Evolutionary conservation across 1,140 invertebrate species (phyloP).

Genomic region (Pogonomyrmex barbatus): DNA sequence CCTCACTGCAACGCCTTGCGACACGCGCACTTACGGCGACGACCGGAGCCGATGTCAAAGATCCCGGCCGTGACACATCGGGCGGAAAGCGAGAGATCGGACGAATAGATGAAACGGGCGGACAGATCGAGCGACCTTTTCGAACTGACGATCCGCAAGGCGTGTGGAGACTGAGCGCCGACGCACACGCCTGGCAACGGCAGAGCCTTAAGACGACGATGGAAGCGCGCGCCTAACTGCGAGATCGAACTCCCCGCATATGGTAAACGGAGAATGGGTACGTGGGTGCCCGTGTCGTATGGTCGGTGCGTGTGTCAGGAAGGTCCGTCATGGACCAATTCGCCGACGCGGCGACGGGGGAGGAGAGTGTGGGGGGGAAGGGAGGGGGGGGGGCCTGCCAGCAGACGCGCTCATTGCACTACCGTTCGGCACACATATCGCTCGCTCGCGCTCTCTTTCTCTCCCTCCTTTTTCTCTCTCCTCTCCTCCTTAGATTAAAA

Average conservation of each 20-base stretch:
- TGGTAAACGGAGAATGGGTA: constrained; percentile 80
- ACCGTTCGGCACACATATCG: not conserved
- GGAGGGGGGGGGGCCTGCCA: not conserved
- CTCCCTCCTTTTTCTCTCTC: not conserved
- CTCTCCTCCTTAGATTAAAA: not conserved
- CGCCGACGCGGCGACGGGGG: not conserved
- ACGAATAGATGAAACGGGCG: constrained; percentile 33
- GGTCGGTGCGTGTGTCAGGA: constrained; percentile 61
- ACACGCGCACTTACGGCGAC: not conserved
- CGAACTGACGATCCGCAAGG: constrained; percentile 76
- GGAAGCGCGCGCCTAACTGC: constrained; percentile 63
- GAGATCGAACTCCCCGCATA: constrained; percentile 81
- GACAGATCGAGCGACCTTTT: constrained; percentile 56
- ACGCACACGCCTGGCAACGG: constrained; percentile 72
- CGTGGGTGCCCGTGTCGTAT: constrained; percentile 82
- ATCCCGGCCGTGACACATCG: not conserved
- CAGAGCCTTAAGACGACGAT: constrained; percentile 71
- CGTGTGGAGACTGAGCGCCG: constrained; percentile 77
- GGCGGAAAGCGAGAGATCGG: constrained; percentile 40
- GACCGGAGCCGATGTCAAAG: not conserved
- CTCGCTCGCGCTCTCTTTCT: not conserved
- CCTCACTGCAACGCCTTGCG: not conserved
- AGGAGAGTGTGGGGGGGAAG: too few species aligned
- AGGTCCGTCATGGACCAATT: constrained; percentile 61
- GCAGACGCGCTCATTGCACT: constrained; percentile 5